phyloP scores from a whole-genome alignment of 2,113 vertebrate species.

The Megaleporinus macrocephalus region DNA sequence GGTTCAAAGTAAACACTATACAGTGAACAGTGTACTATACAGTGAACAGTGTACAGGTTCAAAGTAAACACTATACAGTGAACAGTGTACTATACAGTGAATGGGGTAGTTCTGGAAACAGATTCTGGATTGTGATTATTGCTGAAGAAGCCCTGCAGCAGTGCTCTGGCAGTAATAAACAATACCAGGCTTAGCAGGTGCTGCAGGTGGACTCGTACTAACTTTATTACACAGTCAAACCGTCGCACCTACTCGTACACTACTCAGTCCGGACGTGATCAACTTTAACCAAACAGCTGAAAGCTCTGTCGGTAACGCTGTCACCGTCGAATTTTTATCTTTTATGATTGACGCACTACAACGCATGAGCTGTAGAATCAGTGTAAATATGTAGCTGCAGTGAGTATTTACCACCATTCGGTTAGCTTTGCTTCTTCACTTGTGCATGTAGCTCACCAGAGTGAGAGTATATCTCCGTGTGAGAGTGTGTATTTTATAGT shows the following conservation, averaged over 20 bases:
- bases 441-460: background rate
- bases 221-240: background rate
- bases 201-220: background rate
- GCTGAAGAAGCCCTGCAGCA: no score
- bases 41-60: no score
- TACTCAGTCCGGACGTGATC: background rate
- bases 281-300: no score
- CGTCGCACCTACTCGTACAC: background rate
- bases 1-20: background rate
- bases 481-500: background rate
- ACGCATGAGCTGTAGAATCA: background rate
- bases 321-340: no score
- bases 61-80: no score
- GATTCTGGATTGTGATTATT: no score
- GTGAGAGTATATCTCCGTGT: background rate
- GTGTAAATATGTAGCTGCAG: background rate
- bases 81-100: no score
- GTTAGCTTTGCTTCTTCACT: background rate
- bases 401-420: no score
- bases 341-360: background rate
- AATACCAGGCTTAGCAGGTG: background rate
- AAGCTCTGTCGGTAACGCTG: background rate
- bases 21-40: no score
- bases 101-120: no score
- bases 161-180: background rate